Conservation (phyloP, 2,888 invertebrate species). For the Pterobdella sp. region DNA sequence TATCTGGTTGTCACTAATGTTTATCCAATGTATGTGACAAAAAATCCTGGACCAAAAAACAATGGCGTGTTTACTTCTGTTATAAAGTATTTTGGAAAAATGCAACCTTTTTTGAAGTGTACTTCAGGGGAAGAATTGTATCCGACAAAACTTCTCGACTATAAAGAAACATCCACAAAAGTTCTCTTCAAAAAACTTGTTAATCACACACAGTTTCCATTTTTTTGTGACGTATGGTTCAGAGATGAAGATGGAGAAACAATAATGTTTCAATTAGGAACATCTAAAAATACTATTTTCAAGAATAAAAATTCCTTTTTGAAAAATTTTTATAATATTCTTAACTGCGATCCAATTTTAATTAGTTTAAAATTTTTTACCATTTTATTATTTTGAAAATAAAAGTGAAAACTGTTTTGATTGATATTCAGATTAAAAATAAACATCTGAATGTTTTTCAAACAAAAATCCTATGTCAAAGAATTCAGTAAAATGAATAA, state of each 20-base stretch:
- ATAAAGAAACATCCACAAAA: not conserved
- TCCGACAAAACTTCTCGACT: not conserved
- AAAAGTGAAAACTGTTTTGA: too few species aligned
- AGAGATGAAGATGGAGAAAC: not conserved
- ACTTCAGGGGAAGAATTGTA: not conserved
- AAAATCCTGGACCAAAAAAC: not conserved
- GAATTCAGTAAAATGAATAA: too few species aligned
- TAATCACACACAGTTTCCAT: not conserved
- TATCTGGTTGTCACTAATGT: not conserved
- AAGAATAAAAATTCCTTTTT: too few species aligned
- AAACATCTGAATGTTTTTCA: too few species aligned
- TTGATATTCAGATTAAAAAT: too few species aligned
- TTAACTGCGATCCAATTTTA: too few species aligned
- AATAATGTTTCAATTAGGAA: not conserved
- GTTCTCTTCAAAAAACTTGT: not conserved
- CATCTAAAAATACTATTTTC: too few species aligned
- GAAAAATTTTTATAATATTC: too few species aligned
- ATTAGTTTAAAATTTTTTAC: too few species aligned
- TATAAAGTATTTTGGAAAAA: slow-evolving; percentile 14
- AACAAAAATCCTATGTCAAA: too few species aligned
- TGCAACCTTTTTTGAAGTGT: slow-evolving; percentile 21
- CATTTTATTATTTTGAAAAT: too few species aligned
- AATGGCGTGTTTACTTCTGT: slow-evolving; percentile 7
- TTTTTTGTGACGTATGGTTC: slow-evolving; percentile 7
- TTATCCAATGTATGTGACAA: not conserved